phyloP scores from a whole-genome alignment of 2,797 vertebrate genomes.

The Tangara arthus region DNA sequence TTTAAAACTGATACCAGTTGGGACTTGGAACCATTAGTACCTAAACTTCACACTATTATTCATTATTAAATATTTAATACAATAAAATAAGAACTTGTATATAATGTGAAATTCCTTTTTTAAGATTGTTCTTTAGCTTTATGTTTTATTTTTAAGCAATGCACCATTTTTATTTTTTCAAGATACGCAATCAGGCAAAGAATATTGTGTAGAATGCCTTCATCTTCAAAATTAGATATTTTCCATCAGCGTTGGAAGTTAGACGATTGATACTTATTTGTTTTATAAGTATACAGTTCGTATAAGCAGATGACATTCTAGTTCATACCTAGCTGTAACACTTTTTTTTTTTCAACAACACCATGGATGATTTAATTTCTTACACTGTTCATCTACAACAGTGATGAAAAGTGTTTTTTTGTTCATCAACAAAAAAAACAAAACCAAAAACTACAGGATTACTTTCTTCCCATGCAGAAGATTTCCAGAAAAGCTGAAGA shows the following conservation, averaged over 20 bases:
- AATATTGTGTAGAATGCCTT: neutral
- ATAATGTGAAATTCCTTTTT: neutral
- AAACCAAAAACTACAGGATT: neutral
- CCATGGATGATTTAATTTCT: neutral
- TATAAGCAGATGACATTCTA: neutral
- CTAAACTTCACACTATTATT: neutral
- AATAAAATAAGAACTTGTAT: neutral
- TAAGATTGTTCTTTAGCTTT: neutral
- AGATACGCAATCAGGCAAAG: neutral
- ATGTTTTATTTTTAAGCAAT: neutral
- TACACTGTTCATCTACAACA: neutral
- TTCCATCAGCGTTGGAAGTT: neutral
- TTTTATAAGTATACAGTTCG: neutral
- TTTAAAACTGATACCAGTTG: neutral
- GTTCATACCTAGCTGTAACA: neutral
- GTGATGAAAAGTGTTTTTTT: too few species aligned
- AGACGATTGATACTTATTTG: neutral
- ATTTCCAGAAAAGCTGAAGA: neutral
- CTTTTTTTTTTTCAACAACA: neutral
- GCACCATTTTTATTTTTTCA: neutral
- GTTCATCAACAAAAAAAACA: too few species aligned
- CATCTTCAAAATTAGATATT: neutral
- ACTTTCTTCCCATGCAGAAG: neutral
- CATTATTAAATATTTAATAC: neutral
- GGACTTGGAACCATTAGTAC: neutral